Evolutionary conservation across 2,888 invertebrate genomes (phyloP).

Genomic region (Linyphia triangularis): DNA sequence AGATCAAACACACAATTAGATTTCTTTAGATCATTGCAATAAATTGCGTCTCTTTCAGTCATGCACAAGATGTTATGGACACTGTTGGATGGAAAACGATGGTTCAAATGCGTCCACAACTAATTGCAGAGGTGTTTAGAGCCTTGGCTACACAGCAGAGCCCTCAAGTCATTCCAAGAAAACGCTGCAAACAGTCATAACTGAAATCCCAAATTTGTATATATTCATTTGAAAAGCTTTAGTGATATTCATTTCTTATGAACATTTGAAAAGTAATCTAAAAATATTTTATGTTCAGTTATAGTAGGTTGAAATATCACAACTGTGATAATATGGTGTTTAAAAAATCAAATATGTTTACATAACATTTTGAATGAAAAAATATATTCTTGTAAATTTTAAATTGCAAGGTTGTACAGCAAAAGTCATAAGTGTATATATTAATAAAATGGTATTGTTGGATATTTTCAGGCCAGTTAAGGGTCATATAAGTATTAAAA

Average conservation of each 20-base stretch:
- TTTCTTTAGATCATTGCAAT: too few relatives aligned
- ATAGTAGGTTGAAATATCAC: not conserved
- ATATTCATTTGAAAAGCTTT: conserved; percentile 3
- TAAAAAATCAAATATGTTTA: not conserved
- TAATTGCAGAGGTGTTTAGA: conserved; percentile 99
- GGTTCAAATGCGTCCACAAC: conserved; percentile 97
- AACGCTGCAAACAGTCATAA: conserved; percentile 86
- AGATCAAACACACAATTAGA: too few relatives aligned
- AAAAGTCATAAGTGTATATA: too few relatives aligned
- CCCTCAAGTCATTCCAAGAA: conserved; percentile 98
- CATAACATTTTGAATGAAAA: not conserved
- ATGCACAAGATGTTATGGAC: conserved; percentile 99
- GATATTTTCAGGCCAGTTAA: too few relatives aligned
- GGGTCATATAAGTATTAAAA: too few relatives aligned
- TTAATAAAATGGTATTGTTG: too few relatives aligned
- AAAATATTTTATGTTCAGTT: not conserved
- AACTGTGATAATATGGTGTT: not conserved
- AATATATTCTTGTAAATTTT: not conserved
- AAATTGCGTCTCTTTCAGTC: conserved; percentile 81
- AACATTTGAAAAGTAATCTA: not conserved
- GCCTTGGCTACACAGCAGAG: conserved; percentile 99
- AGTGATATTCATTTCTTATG: not conserved
- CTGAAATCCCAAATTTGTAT: not conserved
- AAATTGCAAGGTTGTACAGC: not conserved
- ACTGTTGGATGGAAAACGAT: conserved; percentile 98